These are phyloP conservation scores for Numida meleagris DNA, from an alignment of 2,113 vertebrate species.

Conservation along the genomic window DNA sequence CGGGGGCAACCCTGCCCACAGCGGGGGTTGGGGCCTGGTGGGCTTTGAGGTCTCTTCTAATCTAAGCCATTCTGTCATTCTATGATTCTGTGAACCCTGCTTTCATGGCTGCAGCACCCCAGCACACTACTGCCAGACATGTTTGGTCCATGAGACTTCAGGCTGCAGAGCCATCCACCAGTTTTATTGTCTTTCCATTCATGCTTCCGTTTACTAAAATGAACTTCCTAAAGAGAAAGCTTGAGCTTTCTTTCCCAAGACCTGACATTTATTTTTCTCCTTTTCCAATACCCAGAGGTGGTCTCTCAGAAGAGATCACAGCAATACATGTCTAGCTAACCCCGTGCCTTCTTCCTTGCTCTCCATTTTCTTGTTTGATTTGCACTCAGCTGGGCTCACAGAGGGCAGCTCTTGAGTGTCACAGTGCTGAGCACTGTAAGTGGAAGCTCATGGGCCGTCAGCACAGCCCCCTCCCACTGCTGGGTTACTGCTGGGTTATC, in stretches of 20 bases:
- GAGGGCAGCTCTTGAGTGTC: not conserved
- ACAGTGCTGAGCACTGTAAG: accelerated
- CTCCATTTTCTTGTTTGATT: constrained; percentile 29
- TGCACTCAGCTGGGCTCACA: not conserved
- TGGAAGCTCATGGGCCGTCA: not conserved
- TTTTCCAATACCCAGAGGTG: not conserved
- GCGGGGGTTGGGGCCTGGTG: not conserved
- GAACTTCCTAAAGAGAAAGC: not conserved
- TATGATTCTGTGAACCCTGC: not conserved
- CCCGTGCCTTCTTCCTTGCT: not conserved
- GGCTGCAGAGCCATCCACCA: not conserved
- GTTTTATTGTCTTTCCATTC: not conserved
- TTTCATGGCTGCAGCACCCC: not conserved
- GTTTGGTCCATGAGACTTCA: not conserved
- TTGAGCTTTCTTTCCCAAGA: not conserved
- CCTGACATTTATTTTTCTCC: constrained; percentile 49
- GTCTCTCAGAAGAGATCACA: not conserved
- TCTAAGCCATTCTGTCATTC: not conserved
- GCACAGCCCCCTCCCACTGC: not conserved
- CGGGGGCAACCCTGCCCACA: not conserved
- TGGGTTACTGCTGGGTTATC: not conserved
- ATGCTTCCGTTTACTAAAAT: not conserved
- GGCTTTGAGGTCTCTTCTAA: not conserved
- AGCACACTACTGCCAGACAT: not conserved
- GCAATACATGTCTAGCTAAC: not conserved